Evolutionary conservation across 2,797 vertebrate genomes (phyloP), one percentile per base, ranked within the genome.

Genomic region (Acomys russatus): DNA sequence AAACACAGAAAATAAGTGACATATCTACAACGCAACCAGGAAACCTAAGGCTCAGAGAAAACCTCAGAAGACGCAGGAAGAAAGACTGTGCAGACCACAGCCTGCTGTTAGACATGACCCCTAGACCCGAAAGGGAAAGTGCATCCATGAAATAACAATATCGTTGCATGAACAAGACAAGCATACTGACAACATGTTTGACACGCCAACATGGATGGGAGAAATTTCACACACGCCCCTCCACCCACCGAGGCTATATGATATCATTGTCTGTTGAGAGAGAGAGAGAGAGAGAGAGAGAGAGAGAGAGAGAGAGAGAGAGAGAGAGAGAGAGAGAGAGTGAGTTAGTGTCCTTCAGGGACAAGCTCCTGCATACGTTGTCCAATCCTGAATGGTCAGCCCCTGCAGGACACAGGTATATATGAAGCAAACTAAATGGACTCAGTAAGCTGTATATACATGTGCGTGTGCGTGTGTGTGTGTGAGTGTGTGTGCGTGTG

Each of bases 401-500:
- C 35, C 44, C 44, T 44, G 44, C 59, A 44, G 80, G 35, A 63
- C 59, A 64, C 23, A 6, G 1, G 80, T 17, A 6, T 44, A 9
- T 28, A 61, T 23, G 79, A 44, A 9, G 59, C 63, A 38, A 82
- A n/a, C n/a, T 63, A 63, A 82, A 83, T 9, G 35, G 59, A 28
- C 35, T 28, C 80, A 38, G 79, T 38, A 63, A 56, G 22, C 79
- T 35, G 20, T 25, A 23, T 56, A 12, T 22, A 18, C 2, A 2
- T 35, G 18, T 56, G 51, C 7, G 54, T 79, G 12, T 82, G 22
- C 14, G 11, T 59, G 20, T 35, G 54, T 11, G 10, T 80, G 20
- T 14, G 54, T 11, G 10, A 59, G 20, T 14, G 5, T 23, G 3
- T 28, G 12, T 28, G 23, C 0, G 1, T 3, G 18, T 2, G 66